Conservation (phyloP, 2,888 invertebrate genomes). For the Eupithecia dodoneata region DNA sequence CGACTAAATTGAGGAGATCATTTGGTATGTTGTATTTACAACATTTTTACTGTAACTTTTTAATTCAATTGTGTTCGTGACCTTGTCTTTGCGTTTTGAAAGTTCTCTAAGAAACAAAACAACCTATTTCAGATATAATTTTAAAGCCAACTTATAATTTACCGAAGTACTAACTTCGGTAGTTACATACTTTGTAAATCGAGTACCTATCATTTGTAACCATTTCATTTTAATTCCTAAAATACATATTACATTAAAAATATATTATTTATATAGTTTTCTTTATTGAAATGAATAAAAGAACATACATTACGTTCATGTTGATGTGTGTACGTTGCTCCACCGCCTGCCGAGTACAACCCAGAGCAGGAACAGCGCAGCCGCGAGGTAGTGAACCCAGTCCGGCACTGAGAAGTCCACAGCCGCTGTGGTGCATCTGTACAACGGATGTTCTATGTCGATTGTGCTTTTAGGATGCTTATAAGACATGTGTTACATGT, state of each 20-base stretch:
- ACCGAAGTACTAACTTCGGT: background rate
- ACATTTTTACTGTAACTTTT: background rate
- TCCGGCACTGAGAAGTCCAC: constrained; percentile 78
- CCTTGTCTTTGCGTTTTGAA: background rate
- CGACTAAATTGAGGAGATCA: constrained; percentile 26
- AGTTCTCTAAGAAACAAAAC: background rate
- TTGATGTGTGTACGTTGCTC: constrained; percentile 62
- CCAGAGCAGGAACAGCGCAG: constrained; percentile 75
- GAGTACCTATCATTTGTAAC: background rate
- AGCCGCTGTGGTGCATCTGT: constrained; percentile 79
- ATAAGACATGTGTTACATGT: constrained; percentile 51
- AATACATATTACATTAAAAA: background rate
- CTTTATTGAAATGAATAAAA: background rate
- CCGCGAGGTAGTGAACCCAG: constrained; percentile 77
- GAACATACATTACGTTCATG: constrained; percentile 67
- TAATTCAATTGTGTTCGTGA: background rate
- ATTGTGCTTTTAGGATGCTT: constrained; percentile 19
- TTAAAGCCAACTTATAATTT: background rate
- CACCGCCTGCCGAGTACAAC: constrained; percentile 69
- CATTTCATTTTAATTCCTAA: background rate
- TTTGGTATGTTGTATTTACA: background rate
- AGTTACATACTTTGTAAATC: background rate
- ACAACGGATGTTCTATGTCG: constrained; percentile 50
- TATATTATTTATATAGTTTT: background rate
- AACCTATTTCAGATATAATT: background rate